Evolutionary conservation across 2,113 vertebrate genomes (phyloP).

Genomic region (Potamarius usumacintae): DNA sequence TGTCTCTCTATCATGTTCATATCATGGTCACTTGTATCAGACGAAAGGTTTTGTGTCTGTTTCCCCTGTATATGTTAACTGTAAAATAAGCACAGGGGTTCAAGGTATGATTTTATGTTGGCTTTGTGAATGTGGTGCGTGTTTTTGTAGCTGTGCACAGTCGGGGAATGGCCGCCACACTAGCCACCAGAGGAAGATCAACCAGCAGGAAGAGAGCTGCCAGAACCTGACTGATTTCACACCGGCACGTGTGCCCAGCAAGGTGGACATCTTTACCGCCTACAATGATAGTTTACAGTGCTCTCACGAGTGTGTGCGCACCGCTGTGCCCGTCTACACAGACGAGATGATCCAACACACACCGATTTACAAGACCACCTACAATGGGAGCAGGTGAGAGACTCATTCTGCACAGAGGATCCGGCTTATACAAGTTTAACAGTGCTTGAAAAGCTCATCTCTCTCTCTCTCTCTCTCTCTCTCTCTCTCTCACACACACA

Average conservation of each 20-base stretch:
- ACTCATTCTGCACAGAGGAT: background rate
- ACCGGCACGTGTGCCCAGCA: slow-evolving; percentile 88
- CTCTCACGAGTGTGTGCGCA: slow-evolving; percentile 93
- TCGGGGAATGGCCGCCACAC: slow-evolving; percentile 87
- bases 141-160: slow-evolving; percentile 88
- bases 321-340: slow-evolving; percentile 84
- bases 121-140: slow-evolving; percentile 80
- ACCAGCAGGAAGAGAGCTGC: slow-evolving; percentile 98
- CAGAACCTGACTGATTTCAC: slow-evolving; percentile 98
- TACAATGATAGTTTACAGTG: slow-evolving; percentile 97
- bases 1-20: background rate
- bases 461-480: background rate
- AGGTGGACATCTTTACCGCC: slow-evolving; percentile 97
- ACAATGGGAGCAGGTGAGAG: slow-evolving; percentile 93
- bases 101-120: slow-evolving; percentile 82
- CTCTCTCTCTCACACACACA: background rate
- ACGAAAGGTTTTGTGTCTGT: slow-evolving; percentile 5
- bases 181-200: slow-evolving; percentile 94
- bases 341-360: slow-evolving; percentile 90
- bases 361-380: slow-evolving; percentile 88
- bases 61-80: slow-evolving; percentile 43
- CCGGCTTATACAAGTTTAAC: background rate
- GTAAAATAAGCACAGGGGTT: slow-evolving; percentile 53
- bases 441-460: background rate
- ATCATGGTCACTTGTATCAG: background rate